Base-by-base conservation (phyloP, 2,113 vertebrate genomes). In the Dendropsophus ebraccatus region DNA sequence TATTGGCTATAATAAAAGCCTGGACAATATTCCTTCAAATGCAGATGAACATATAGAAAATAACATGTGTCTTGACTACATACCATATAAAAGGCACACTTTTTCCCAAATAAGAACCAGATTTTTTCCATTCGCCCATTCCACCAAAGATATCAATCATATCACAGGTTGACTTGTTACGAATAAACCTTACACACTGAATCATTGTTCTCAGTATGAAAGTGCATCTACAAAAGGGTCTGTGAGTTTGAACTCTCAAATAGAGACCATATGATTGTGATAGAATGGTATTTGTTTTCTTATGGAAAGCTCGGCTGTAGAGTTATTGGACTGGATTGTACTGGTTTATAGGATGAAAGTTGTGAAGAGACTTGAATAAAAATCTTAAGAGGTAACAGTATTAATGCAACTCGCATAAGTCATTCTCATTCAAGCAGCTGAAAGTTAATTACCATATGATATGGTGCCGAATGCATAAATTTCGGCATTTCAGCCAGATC, bases 51-150 rank as follows among this genome's bases (percentile, higher is more conserved):
- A 67, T 62, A 67, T 54, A 37, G 23, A 7, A 62, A 84, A 76
- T 30, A 60, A 37, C 50, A 60, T 84, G 75, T 21, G 49, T 49
- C 28, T 5, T 30, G 14, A 13, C 47, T 82, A 52, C 41, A 70
- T 25, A 25, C 19, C 28, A 11, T 65, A 77, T 77, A 65, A 23
- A n/a, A 47, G 49, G 32, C 62, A 79, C 54, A 52, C 35, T 16
- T 85, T 70, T 21, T 70, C 70, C 14, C 75, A 79, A 86, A 79
- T 60, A 72, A 78, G 74, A 86, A 80, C 84, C 84, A 86, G 84
- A 79, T 86, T 86, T 69, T 72, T 62, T 45, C 19, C 4, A 83
- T 10, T 25, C 8, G 28, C 17, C 2, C 2, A 69, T 47, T 81
- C 13, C 56, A 67, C 37, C 37, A 81, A 8, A 30, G 37, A 16